Base-by-base conservation (phyloP, 2,797 vertebrate species). In the Balearica regulorum region DNA sequence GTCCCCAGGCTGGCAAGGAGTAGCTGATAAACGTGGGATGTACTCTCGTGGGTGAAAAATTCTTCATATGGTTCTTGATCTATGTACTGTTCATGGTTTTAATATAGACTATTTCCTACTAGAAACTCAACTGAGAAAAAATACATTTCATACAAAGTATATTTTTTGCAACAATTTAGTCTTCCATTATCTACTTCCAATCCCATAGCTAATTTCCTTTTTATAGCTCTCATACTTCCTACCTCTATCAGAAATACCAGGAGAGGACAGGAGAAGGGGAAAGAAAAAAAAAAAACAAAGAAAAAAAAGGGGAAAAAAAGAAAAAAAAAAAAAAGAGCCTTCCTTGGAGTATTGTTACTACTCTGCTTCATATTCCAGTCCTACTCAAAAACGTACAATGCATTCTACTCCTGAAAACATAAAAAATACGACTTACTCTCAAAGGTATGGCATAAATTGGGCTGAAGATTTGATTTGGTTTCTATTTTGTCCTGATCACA, bases 221-320 rank as follows among this genome's bases (percentile, higher is more conserved):
- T 68, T 46, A 39, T 29, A 79, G 10, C 5, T 89, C 10, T 64
- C 43, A 25, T 57, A 57, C 20, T 69, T 73, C 16, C 21, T 51
- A 9, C 20, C 3, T n/a, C 33, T 58, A 43, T 35, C 31, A 51
- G 24, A 83, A 88, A 77, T 66, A 85, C 2, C 35, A 68, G 7
- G 13, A 87, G 19, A 39, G 2, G 4, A 31, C 7, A 26, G 3
- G 5, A 4, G 1, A 5, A 10, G 41, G 41, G 41, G 41, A 20
- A 22, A 26, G 29, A 51, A 15, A 6, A 28, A 14, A 33, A 11
- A 20, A 29, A 21, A 37, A 37, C 37, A 37, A 37, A 37, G 37
- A 37, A 37, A 37, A 35, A 51, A n/a, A n/a, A n/a, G n/a, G n/a
- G n/a, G 29, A 51, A 15, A 6, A 28, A 14, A 33, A 11, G 20